Percentiles rank a stretch among this genome's conserved stretches.
Conservation (phyloP, 92 coral and sea anemone genomes). For the Umimayanthus kanabou region DNA sequence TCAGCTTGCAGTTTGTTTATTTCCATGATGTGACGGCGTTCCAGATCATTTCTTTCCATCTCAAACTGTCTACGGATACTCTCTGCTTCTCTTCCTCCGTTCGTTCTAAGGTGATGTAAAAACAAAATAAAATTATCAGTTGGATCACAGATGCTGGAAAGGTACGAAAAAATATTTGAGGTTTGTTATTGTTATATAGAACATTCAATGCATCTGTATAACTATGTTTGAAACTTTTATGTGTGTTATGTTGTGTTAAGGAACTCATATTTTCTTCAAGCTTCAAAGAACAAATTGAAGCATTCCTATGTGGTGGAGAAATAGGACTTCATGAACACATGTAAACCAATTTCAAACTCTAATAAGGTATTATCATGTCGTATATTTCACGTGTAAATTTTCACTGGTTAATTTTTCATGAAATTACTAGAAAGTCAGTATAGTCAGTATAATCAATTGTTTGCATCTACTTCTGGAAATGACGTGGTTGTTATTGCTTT, state of each 20-base stretch:
- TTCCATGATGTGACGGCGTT: constrained; percentile 40
- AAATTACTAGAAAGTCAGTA: no score
- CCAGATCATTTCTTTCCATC: constrained; percentile 38
- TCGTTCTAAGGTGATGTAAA: background rate
- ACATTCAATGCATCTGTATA: background rate
- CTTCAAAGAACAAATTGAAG: background rate
- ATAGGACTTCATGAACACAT: background rate
- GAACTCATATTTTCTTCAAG: background rate
- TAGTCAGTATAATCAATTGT: no score
- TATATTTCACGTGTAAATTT: no score
- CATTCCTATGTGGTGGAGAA: background rate
- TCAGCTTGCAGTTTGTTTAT: constrained; percentile 35
- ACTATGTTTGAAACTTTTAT: no score
- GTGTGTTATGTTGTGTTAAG: no score
- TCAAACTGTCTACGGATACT: constrained; percentile 31
- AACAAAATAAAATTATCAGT: background rate
- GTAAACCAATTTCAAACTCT: no score
- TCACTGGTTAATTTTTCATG: no score
- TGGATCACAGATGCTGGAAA: background rate
- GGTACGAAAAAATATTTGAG: background rate
- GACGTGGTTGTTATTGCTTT: background rate
- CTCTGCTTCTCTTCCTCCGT: constrained; percentile 11
- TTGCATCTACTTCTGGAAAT: no score
- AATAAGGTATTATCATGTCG: no score
- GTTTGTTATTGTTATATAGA: no score